Evolutionary conservation across 1,140 invertebrate species (phyloP).

Genomic region (Drosophila tristis): DNA sequence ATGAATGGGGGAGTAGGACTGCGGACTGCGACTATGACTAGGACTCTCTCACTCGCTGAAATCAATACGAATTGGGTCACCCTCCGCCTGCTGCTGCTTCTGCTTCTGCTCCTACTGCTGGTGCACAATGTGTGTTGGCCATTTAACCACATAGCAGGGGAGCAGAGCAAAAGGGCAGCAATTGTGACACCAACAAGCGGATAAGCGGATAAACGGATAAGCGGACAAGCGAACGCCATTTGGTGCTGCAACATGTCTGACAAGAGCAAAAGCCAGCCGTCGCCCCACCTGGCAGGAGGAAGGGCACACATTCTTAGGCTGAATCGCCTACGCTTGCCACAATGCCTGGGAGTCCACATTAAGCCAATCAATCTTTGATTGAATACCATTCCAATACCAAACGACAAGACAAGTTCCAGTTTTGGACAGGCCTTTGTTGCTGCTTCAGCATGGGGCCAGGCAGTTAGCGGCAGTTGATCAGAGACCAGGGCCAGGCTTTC

Average conservation of each 20-base stretch:
- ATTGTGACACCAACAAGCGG: constrained; percentile 4
- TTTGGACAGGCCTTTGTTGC: too few species aligned
- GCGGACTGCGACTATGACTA: not conserved
- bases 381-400: too few species aligned
- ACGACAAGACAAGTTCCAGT: too few species aligned
- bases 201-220: not conserved
- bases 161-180: not conserved
- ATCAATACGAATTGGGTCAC: constrained; percentile 53
- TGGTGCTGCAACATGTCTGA: not conserved
- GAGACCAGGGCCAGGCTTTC: too few species aligned
- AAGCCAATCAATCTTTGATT: too few species aligned
- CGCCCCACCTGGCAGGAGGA: not conserved
- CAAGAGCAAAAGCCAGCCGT: not conserved
- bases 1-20: not conserved
- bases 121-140: constrained; percentile 9
- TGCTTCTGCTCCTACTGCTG: not conserved
- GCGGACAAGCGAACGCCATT: too few species aligned
- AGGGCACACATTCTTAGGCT: not conserved
- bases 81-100: constrained; percentile 29
- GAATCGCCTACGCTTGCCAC: too few species aligned
- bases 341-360: too few species aligned
- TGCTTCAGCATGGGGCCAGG: too few species aligned
- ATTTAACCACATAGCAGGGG: constrained; percentile 25
- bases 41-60: constrained; percentile 10
- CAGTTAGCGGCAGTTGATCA: too few species aligned